These are phyloP conservation scores for Ciona savignyi DNA, from an alignment of 23 tunicate genomes.

Conservation along the genomic window DNA sequence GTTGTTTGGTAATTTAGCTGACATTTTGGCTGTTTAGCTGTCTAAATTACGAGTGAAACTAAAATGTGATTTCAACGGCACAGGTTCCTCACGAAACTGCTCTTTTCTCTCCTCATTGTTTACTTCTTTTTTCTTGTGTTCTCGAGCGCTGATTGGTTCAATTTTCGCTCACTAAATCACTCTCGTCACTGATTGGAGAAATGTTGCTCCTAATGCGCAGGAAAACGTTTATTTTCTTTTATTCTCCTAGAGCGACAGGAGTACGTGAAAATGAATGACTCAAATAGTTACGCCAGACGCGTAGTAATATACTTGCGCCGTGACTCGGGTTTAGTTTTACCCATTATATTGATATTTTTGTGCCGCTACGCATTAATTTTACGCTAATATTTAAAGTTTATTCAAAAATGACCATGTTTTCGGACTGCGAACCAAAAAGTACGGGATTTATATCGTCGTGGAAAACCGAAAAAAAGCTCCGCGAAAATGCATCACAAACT, in stretches of 20 bases:
- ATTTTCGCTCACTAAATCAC: conserved; percentile 6
- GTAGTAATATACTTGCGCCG: conserved; percentile 49
- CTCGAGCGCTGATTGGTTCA: conserved; percentile 7
- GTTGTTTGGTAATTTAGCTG: conserved; percentile 30
- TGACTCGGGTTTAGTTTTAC: conserved; percentile 14
- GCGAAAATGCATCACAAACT: conserved; percentile 60
- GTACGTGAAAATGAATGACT: too few relatives aligned
- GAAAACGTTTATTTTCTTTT: too few relatives aligned
- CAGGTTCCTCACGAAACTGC: too few relatives aligned
- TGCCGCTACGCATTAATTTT: too few relatives aligned
- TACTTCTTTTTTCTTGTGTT: conserved; percentile 14
- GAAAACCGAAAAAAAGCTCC: conserved; percentile 47
- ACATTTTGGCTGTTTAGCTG: neutral
- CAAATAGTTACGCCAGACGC: too few relatives aligned
- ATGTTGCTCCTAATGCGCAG: too few relatives aligned
- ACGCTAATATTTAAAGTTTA: too few relatives aligned
- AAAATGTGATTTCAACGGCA: too few relatives aligned
- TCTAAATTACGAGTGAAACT: too few relatives aligned
- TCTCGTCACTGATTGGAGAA: conserved; percentile 4
- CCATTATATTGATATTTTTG: too few relatives aligned
- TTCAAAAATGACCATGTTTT: too few relatives aligned
- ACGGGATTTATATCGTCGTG: conserved; percentile 41
- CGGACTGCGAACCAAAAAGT: conserved; percentile 18
- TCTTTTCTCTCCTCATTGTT: conserved; percentile 15
- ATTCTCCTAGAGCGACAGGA: too few relatives aligned